phyloP scores from a whole-genome alignment of 2,797 vertebrate genomes.

The Cossypha caffra region DNA sequence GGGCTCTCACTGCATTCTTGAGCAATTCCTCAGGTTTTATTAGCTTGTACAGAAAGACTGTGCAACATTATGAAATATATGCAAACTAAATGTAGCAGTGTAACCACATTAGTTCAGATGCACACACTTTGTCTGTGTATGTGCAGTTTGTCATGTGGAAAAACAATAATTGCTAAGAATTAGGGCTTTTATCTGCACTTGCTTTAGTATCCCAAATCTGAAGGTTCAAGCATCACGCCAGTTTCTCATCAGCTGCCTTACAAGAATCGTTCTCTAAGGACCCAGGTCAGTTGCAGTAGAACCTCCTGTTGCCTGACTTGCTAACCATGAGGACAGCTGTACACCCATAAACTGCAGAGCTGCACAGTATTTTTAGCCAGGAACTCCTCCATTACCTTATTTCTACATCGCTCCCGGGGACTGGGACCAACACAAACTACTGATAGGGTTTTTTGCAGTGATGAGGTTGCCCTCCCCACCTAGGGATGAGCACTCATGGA shows the following conservation, averaged over 20 bases:
- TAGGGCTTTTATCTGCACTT: background rate
- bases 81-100: background rate
- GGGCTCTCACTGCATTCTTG: background rate
- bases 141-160: background rate
- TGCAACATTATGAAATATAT: background rate
- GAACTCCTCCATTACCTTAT: background rate
- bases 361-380: background rate
- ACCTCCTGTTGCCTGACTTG: background rate
- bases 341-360: background rate
- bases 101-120: background rate
- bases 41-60: background rate
- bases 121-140: rapidly evolving
- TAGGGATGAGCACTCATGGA: background rate
- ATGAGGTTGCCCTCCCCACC: background rate
- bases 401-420: rapidly evolving
- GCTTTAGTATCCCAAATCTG: background rate
- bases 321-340: background rate
- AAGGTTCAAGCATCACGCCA: background rate
- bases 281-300: background rate
- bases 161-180: background rate
- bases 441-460: background rate
- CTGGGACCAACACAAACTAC: background rate
- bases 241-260: background rate
- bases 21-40: background rate
- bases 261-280: rapidly evolving